phyloP scores from a whole-genome alignment of 2,888 invertebrate genomes.

The Euproctis similis region DNA sequence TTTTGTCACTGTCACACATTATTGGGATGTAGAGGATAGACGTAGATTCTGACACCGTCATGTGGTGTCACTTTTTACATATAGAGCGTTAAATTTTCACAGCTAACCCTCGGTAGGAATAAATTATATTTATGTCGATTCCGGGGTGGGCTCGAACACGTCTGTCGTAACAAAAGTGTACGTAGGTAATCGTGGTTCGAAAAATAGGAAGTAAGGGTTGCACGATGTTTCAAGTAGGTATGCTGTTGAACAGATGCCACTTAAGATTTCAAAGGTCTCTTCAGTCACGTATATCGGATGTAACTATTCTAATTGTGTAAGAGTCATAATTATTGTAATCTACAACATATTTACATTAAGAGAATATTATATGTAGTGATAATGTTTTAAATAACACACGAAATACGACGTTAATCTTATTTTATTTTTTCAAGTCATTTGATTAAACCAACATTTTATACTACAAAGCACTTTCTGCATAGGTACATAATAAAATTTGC shows the following conservation, averaged over 20 bases:
- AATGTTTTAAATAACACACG: too few relatives aligned
- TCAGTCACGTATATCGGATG: constrained; percentile 19
- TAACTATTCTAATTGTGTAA: not conserved
- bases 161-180: constrained; percentile 55
- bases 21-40: constrained; percentile 39
- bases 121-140: constrained; percentile 67
- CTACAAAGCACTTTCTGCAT: too few relatives aligned
- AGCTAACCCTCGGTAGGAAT: constrained; percentile 61
- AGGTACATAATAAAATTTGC: too few relatives aligned
- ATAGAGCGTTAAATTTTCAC: constrained; percentile 62
- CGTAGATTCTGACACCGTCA: constrained; percentile 39
- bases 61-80: constrained; percentile 62
- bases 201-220: constrained; percentile 64
- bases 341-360: too few relatives aligned
- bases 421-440: too few relatives aligned
- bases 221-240: constrained; percentile 37
- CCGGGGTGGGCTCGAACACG: constrained; percentile 65
- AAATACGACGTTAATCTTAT: too few relatives aligned
- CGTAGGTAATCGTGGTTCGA: constrained; percentile 48
- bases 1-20: constrained; percentile 33
- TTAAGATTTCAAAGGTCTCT: constrained; percentile 18
- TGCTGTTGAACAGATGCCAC: constrained; percentile 48
- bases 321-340: too few relatives aligned
- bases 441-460: too few relatives aligned
- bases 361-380: too few relatives aligned